These are phyloP conservation scores for Mobula hypostoma DNA, from an alignment of 2,113 vertebrate species.

Conservation along the genomic window DNA sequence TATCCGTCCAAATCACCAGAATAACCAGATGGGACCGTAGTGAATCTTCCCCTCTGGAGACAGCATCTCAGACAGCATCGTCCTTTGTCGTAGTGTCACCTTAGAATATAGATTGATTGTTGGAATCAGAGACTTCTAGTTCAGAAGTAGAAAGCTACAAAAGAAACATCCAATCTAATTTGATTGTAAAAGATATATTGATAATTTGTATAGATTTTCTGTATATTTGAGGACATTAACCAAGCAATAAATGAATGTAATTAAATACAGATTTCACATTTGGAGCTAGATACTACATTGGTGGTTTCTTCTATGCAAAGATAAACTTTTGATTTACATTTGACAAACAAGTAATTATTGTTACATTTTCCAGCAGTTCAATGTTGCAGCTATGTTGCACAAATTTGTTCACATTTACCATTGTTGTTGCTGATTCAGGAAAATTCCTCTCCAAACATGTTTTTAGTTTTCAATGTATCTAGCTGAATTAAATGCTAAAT, in stretches of 20 bases:
- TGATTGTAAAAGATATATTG: not conserved
- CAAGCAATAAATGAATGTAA: not conserved
- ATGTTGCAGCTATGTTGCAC: not conserved
- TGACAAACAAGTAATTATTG: not conserved
- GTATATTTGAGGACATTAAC: not conserved
- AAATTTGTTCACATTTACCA: not conserved
- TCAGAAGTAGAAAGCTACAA: not conserved
- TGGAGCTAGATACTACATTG: not conserved
- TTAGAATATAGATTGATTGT: too few species aligned
- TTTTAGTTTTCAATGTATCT: not conserved
- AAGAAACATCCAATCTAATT: not conserved
- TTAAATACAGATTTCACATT: not conserved
- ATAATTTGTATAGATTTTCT: not conserved
- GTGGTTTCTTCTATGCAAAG: not conserved
- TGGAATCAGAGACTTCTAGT: not conserved
- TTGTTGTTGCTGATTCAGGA: not conserved
- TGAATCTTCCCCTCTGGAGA: not conserved
- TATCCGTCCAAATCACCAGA: not conserved
- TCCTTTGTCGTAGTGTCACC: not conserved
- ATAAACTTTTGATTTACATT: not conserved
- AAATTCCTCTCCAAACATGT: not conserved
- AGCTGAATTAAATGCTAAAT: not conserved
- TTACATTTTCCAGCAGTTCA: not conserved
- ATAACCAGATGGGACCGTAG: not conserved
- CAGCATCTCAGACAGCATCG: not conserved